Evolutionary conservation across 2,113 vertebrate genomes (phyloP).

Genomic region (Zeus faber): DNA sequence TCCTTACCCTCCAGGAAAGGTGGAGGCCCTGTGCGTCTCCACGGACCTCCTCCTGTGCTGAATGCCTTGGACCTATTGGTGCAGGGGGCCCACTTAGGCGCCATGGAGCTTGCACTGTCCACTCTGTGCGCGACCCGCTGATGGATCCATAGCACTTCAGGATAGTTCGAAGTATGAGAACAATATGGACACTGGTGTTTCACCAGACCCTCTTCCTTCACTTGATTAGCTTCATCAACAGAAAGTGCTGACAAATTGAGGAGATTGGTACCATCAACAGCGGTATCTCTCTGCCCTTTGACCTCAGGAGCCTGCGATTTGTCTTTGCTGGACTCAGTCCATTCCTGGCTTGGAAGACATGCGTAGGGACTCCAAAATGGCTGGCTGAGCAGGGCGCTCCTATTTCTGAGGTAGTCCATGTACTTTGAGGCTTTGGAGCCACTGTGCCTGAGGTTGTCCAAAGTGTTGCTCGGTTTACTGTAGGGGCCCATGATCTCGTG

Average conservation of each 20-base stretch:
- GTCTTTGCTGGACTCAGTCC: constrained; percentile 40
- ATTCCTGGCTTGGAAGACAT: constrained; percentile 33
- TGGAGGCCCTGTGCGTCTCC: constrained; percentile 89
- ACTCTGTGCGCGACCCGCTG: constrained; percentile 89
- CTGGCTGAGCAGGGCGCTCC: constrained; percentile 76
- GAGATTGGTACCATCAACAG: constrained; percentile 37
- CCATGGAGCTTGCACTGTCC: constrained; percentile 78
- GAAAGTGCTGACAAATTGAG: constrained; percentile 60
- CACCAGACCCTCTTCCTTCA: constrained; percentile 74
- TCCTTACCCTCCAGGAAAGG: constrained; percentile 89
- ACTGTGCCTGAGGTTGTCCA: constrained; percentile 46
- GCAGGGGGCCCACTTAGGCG: constrained; percentile 86
- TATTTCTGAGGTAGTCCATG: constrained; percentile 70
- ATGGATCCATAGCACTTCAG: constrained; percentile 96
- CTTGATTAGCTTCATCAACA: not conserved
- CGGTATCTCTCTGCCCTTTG: constrained; percentile 34
- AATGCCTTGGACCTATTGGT: constrained; percentile 73
- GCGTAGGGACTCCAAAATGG: constrained; percentile 63
- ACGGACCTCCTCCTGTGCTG: constrained; percentile 70
- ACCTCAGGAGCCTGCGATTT: constrained; percentile 27
- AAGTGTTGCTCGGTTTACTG: constrained; percentile 35
- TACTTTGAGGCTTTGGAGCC: constrained; percentile 68
- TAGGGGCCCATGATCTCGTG: constrained; percentile 44
- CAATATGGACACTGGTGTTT: constrained; percentile 89
- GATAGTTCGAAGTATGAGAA: constrained; percentile 85